These are phyloP conservation scores for Bradypodion ventrale DNA, from an alignment of 2,797 vertebrate species.

Conservation along the genomic window DNA sequence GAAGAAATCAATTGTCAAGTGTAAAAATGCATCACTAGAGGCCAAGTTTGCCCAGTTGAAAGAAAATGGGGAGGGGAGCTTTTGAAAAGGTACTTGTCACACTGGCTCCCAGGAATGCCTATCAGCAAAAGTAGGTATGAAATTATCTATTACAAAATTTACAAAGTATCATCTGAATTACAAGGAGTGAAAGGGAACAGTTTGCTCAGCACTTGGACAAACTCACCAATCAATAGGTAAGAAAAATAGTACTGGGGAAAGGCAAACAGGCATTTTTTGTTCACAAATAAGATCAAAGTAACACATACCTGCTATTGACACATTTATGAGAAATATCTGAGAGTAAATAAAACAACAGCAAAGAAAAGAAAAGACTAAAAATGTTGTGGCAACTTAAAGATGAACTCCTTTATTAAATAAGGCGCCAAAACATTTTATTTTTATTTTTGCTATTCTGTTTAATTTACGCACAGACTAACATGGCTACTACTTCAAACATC, in stretches of 20 bases:
- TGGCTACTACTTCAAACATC: too few species aligned
- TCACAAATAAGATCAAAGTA: too few species aligned
- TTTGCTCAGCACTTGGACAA: not conserved
- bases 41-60: not conserved
- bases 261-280: not conserved
- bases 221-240: not conserved
- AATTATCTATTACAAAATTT: not conserved
- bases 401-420: too few species aligned
- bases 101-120: not conserved
- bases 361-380: too few species aligned
- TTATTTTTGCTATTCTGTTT: too few species aligned
- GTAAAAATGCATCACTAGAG: too few species aligned
- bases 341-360: too few species aligned
- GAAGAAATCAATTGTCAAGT: too few species aligned
- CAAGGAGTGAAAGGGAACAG: not conserved
- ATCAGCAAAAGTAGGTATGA: not conserved
- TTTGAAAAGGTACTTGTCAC: not conserved
- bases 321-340: not conserved
- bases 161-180: not conserved
- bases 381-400: too few species aligned
- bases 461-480: too few species aligned
- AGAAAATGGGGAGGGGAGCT: not conserved
- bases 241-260: not conserved
- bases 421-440: too few species aligned
- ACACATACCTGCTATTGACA: not conserved